Base-by-base conservation (phyloP, 2,797 vertebrate species). In the Silurus lanzhouensis region DNA sequence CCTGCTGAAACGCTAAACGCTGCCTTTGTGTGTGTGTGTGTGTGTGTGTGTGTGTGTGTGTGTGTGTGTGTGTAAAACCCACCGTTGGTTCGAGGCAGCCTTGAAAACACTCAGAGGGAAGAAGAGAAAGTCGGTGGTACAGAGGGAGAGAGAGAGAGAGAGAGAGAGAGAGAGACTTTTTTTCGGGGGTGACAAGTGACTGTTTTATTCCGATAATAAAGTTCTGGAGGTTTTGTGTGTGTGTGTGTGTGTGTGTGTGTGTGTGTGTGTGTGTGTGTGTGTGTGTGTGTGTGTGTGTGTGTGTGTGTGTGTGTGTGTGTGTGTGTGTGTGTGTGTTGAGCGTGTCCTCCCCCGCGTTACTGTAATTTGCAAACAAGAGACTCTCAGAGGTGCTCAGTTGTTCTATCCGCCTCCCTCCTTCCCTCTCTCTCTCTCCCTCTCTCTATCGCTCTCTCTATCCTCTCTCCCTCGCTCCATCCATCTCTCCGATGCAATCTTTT, bases 341-440 rank as follows among this genome's bases (percentile, higher is more conserved):
- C 83, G 66, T 72, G 70, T 89, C 76, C 57, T 83, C 72, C 78
- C 79, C 83, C 83, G 63, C 78, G 79, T 83, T 71, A 38, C 83
- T 89, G 64, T 74, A 89, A 85, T 86, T 87, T 87, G 84, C 81
- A 78, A 90, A 87, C 82, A 85, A 82, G 90, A 85, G 91, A 86
- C 85, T 90, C 82, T 83, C 67, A 48, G 66, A 88, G 70, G 78
- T 85, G 66, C 57, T 84, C 25, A 52, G 70, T 72, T 86, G 44
- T 89, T 90, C 88, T 89, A 72, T 86, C 71, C 83, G 10, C 76
- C 82, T 83, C 44, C 82, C 63, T 31, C 74, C 86, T 52, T 10
- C 10, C 10, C 48, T 52, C 70, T 63, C 22, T 77, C 75, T 87
- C 46, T 64, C 38, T 80, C 82, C 46, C 70, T 81, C 76, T 46